Evolutionary conservation across 92 coral and sea anemone genomes (phyloP).

Genomic region (Phenganax marumi): DNA sequence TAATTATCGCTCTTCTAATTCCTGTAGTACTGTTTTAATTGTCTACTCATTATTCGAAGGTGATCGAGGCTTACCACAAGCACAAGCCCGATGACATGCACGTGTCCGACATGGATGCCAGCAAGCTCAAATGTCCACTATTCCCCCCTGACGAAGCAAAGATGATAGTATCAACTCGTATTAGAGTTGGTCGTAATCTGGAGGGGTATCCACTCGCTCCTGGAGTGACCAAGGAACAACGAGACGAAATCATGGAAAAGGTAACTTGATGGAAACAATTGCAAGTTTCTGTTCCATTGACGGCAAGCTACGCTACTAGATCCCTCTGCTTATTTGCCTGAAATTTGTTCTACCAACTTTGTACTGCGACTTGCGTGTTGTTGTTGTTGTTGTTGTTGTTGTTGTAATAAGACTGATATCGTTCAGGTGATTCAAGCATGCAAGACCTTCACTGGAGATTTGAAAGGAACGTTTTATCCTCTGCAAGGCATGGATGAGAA

Average conservation of each 20-base stretch:
- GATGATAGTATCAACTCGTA: constrained; percentile 76
- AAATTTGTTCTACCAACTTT: no score
- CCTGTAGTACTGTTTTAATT: no score
- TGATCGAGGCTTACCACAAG: constrained; percentile 75
- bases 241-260: constrained; percentile 76
- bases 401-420: no score
- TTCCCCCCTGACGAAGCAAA: constrained; percentile 64
- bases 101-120: constrained; percentile 79
- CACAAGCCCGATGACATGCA: constrained; percentile 74
- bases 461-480: constrained; percentile 80
- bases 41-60: not conserved
- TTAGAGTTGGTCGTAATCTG: constrained; percentile 87
- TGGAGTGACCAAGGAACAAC: constrained; percentile 65
- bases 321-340: no score
- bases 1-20: no score
- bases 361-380: no score
- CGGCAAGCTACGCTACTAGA: no score
- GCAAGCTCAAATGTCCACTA: constrained; percentile 72
- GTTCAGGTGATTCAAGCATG: constrained; percentile 66
- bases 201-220: constrained; percentile 79
- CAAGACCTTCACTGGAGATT: constrained; percentile 73
- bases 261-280: constrained; percentile 1
- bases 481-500: constrained; percentile 85
- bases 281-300: no score
- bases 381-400: no score